phyloP scores from a whole-genome alignment of 2,113 vertebrate species.

The Ellobius talpinus region DNA sequence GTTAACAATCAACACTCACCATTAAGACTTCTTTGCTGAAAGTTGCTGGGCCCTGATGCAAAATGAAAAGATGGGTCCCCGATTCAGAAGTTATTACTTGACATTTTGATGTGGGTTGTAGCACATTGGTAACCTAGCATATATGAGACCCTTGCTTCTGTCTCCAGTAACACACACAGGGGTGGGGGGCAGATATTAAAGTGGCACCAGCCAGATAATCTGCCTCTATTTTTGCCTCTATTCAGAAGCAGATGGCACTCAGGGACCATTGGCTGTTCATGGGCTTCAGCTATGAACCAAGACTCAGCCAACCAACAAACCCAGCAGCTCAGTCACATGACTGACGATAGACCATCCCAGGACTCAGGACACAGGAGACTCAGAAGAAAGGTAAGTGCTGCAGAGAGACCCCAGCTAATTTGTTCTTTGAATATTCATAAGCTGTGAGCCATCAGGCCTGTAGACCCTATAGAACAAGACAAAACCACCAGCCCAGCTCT shows the following conservation, averaged over 20 bases:
- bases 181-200: neutral
- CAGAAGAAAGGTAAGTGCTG: neutral
- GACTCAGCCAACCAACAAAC: neutral
- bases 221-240: neutral
- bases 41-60: too few species aligned
- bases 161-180: neutral
- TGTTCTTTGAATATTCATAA: neutral
- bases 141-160: neutral
- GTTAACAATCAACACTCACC: neutral
- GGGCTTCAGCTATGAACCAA: neutral
- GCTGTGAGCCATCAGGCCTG: neutral
- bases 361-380: neutral
- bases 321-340: neutral
- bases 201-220: neutral
- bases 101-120: neutral
- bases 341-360: neutral
- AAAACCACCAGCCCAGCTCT: neutral
- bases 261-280: neutral
- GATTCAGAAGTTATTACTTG: neutral
- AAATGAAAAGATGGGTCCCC: neutral
- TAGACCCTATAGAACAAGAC: fast-evolving
- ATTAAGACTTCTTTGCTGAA: neutral
- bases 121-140: neutral
- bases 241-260: neutral
- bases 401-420: neutral